Evolutionary conservation across 2,113 vertebrate species (phyloP).

Genomic region (Nycticebus coucang): DNA sequence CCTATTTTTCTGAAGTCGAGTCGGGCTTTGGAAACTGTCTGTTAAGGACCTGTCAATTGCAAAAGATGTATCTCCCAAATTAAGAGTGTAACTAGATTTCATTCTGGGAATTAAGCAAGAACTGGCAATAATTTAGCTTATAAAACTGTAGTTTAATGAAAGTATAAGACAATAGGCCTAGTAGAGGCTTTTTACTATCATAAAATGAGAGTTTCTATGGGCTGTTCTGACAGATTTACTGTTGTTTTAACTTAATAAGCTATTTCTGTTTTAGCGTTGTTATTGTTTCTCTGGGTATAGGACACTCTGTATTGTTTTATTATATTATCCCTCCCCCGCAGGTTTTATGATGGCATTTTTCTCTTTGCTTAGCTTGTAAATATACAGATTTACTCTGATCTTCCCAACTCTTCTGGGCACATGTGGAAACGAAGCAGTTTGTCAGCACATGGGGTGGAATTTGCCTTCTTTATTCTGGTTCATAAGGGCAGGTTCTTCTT

Average conservation of each 20-base stretch:
- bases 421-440: constrained; percentile 10
- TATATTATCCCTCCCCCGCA: constrained; percentile 60
- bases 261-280: constrained; percentile 79
- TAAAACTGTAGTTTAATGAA: constrained; percentile 84
- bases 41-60: constrained; percentile 57
- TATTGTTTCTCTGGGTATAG: constrained; percentile 67
- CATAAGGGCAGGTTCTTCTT: neutral
- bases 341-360: constrained; percentile 72
- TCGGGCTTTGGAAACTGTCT: constrained; percentile 23
- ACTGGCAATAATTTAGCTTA: constrained; percentile 80
- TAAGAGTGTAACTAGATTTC: constrained; percentile 81
- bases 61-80: constrained; percentile 71
- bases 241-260: constrained; percentile 82
- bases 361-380: constrained; percentile 75
- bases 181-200: constrained; percentile 80
- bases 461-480: neutral
- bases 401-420: constrained; percentile 4
- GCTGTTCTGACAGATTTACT: constrained; percentile 82
- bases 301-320: constrained; percentile 80
- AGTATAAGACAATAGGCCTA: constrained; percentile 79
- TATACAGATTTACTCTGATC: constrained; percentile 56
- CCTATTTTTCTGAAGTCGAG: neutral
- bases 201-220: constrained; percentile 72
- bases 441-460: neutral
- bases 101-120: constrained; percentile 80